Conservation (phyloP, 53 echinoderm and acorn worm genomes). For the Apostichopus leukothele region DNA sequence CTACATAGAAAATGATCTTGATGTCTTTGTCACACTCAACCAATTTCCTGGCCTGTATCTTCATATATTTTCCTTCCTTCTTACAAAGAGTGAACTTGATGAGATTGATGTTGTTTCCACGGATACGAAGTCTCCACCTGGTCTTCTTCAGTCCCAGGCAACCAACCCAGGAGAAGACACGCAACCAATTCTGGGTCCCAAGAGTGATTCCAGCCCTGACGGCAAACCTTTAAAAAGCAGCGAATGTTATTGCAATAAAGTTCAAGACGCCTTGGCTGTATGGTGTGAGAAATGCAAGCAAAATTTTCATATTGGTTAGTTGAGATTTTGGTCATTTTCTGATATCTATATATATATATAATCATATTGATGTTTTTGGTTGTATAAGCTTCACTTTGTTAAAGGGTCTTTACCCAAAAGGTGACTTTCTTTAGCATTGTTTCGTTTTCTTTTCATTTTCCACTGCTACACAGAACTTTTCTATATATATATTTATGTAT, state of each 20-base stretch:
- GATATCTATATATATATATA: not conserved
- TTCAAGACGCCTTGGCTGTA: slow-evolving; percentile 60
- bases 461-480: too few species aligned
- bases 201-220: not conserved
- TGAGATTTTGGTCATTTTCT: not conserved
- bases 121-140: slow-evolving; percentile 69
- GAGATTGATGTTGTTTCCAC: slow-evolving; percentile 97
- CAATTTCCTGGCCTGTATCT: too few species aligned
- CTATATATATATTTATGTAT: too few species aligned
- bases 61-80: not conserved
- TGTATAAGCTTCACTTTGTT: too few species aligned
- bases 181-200: not conserved
- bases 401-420: too few species aligned
- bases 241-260: slow-evolving; percentile 81
- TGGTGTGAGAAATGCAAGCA: slow-evolving; percentile 94
- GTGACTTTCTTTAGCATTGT: too few species aligned
- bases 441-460: too few species aligned
- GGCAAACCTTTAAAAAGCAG: not conserved
- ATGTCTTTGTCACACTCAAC: too few species aligned
- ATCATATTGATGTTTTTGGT: too few species aligned
- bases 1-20: too few species aligned
- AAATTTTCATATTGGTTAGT: slow-evolving; percentile 85
- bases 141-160: slow-evolving; percentile 11
- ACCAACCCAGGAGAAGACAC: slow-evolving; percentile 2
- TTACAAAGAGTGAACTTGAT: slow-evolving; percentile 67